These are phyloP conservation scores for Pangasius djambal DNA, from an alignment of 2,797 vertebrate species.

Conservation along the genomic window DNA sequence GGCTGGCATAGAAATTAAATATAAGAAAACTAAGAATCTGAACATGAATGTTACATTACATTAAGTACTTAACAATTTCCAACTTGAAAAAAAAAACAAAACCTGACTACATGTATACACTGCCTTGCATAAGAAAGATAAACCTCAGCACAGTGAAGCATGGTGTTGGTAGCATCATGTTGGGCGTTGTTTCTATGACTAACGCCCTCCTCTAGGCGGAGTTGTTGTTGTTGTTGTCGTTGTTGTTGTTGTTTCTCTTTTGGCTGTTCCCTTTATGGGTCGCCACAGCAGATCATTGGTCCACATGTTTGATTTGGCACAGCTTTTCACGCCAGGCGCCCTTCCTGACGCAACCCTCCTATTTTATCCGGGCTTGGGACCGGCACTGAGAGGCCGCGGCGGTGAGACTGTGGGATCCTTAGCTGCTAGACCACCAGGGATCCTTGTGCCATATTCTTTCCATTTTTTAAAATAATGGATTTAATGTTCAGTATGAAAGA, in stretches of 20 bases:
- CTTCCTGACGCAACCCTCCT: too few species aligned
- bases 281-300: too few species aligned
- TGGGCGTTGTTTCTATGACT: not conserved
- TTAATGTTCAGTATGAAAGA: not conserved
- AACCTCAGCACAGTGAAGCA: not conserved
- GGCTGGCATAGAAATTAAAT: not conserved
- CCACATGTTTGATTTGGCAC: too few species aligned
- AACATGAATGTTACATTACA: not conserved
- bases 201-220: too few species aligned
- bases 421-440: too few species aligned
- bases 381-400: too few species aligned
- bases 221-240: not conserved
- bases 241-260: too few species aligned
- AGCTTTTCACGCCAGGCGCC: too few species aligned
- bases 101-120: not conserved
- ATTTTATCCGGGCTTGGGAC: too few species aligned
- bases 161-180: not conserved
- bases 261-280: too few species aligned
- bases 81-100: too few species aligned
- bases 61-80: not conserved
- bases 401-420: too few species aligned
- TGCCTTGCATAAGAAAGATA: not conserved
- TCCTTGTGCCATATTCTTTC: not conserved
- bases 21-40: not conserved
- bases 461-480: not conserved